These are phyloP conservation scores for Pentalonia nigronervosa DNA, from an alignment of 1,140 invertebrate species.

Conservation along the genomic window DNA sequence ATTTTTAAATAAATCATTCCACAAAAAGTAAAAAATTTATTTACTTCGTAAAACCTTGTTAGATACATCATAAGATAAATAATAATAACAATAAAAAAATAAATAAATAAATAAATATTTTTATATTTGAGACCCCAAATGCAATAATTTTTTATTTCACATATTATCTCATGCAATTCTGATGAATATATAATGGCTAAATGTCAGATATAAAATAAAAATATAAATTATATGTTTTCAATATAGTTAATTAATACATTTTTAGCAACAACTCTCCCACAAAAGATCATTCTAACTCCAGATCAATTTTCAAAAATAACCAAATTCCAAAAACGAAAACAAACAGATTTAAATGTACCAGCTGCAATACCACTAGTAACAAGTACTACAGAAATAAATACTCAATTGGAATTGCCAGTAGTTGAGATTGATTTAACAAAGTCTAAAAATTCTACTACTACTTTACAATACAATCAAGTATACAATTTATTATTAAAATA, in stretches of 20 bases:
- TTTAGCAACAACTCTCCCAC: background rate
- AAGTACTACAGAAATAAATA: constrained; percentile 41
- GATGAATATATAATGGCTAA: background rate
- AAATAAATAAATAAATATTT: too few relatives aligned
- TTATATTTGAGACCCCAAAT: background rate
- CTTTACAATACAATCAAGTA: constrained; percentile 42
- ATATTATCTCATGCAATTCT: background rate
- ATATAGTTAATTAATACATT: background rate
- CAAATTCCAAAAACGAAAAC: constrained; percentile 23
- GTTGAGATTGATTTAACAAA: constrained; percentile 32
- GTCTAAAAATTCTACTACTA: constrained; percentile 2
- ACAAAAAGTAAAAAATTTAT: background rate
- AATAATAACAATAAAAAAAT: too few relatives aligned
- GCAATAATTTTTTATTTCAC: background rate
- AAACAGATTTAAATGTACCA: background rate
- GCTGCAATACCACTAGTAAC: background rate
- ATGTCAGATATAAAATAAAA: background rate
- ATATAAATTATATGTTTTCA: background rate
- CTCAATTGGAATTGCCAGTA: background rate
- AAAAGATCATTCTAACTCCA: constrained; percentile 37
- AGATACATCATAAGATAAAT: background rate
- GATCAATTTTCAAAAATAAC: constrained; percentile 53
- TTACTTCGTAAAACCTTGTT: background rate
- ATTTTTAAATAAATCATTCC: background rate
- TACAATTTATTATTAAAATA: background rate